These are phyloP conservation scores for Platysternon megacephalum DNA, from an alignment of 2,113 vertebrate genomes.

Conservation along the genomic window DNA sequence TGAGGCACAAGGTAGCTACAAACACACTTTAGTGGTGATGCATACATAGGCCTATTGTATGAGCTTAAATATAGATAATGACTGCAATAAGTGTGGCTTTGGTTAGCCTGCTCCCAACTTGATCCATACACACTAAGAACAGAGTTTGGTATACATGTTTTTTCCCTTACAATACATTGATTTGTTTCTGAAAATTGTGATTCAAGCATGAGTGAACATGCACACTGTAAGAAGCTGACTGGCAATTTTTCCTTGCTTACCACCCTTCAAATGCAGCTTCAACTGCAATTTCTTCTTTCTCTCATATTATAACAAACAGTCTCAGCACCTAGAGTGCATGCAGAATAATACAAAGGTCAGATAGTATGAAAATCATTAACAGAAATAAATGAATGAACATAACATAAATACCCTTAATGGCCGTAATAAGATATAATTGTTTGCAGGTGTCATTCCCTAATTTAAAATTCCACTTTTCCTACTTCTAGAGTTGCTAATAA, in stretches of 20 bases:
- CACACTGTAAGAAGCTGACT: not conserved
- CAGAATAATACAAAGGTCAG: not conserved
- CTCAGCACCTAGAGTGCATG: rapidly evolving
- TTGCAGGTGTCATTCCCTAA: not conserved
- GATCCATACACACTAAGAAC: not conserved
- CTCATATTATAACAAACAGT: not conserved
- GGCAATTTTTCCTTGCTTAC: not conserved
- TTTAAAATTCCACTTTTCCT: not conserved
- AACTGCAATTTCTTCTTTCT: not conserved
- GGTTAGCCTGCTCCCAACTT: not conserved
- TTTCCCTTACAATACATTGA: not conserved
- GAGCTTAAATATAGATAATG: not conserved
- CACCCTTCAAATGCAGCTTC: not conserved
- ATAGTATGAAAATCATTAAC: not conserved
- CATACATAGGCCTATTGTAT: not conserved
- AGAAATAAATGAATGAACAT: not conserved
- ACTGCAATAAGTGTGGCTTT: not conserved
- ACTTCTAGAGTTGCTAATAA: slow-evolving; percentile 21
- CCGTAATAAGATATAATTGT: not conserved
- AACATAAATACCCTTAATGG: not conserved
- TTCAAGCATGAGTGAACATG: not conserved
- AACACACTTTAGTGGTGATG: not conserved
- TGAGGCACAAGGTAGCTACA: not conserved
- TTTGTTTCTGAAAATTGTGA: not conserved
- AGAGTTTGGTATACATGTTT: not conserved